Evolutionary conservation across 2,113 vertebrate species (phyloP).

Genomic region (Origma solitaria): DNA sequence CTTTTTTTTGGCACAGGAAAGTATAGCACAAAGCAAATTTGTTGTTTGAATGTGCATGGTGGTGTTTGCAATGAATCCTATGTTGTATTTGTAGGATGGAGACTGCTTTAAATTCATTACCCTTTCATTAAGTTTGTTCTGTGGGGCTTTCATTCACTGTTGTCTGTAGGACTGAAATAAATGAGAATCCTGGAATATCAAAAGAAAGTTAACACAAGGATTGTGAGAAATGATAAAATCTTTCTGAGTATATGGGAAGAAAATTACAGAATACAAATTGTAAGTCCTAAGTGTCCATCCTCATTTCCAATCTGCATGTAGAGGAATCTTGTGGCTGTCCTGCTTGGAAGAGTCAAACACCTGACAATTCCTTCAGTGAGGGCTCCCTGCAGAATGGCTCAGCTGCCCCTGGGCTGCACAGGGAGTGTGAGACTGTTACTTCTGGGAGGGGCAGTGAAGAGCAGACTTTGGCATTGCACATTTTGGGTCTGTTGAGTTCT

Average conservation of each 20-base stretch:
- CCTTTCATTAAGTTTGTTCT: not conserved
- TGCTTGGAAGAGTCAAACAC: not conserved
- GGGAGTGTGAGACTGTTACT: not conserved
- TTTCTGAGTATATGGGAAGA: not conserved
- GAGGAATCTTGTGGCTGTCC: not conserved
- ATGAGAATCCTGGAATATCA: not conserved
- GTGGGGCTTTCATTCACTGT: not conserved
- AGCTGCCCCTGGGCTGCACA: not conserved
- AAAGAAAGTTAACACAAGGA: not conserved
- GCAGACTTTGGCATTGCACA: not conserved
- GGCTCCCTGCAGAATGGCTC: not conserved
- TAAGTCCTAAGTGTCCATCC: not conserved
- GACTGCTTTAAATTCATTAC: not conserved
- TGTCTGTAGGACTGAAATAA: not conserved
- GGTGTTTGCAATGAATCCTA: not conserved
- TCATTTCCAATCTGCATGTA: not conserved
- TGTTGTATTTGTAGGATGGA: not conserved
- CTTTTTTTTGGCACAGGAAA: not conserved
- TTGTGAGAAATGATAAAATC: not conserved
- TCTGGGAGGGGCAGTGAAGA: not conserved
- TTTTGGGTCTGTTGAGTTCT: not conserved
- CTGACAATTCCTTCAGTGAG: not conserved
- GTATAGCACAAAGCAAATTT: not conserved
- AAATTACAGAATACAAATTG: not conserved
- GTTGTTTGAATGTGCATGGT: not conserved